Percentiles rank a stretch among this genome's conserved stretches.
These are phyloP conservation scores for Poecilia velifera DNA, from an alignment of 2,797 vertebrate genomes.

Conservation along the genomic window DNA sequence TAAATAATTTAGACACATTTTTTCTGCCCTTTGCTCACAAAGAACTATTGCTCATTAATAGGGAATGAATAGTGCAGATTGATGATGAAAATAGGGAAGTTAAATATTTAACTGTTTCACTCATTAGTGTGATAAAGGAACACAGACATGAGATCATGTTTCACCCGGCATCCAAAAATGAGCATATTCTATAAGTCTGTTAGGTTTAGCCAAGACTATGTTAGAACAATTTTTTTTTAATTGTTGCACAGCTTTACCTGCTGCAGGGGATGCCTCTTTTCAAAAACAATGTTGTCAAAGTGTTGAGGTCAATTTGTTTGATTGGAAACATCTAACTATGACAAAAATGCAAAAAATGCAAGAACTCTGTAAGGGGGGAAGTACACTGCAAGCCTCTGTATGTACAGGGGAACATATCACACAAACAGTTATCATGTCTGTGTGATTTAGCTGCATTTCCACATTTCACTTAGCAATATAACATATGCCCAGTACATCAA, in stretches of 20 bases:
- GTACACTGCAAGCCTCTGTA: neutral
- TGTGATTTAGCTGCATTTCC: neutral
- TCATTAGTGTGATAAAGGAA: constrained; percentile 21
- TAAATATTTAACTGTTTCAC: constrained; percentile 28
- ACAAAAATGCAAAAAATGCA: neutral
- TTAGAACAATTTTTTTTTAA: neutral
- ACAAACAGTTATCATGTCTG: neutral
- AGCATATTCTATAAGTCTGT: neutral
- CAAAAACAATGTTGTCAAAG: neutral
- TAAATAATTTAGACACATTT: constrained; percentile 70
- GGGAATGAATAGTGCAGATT: constrained; percentile 52
- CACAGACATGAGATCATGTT: neutral
- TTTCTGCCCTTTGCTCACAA: constrained; percentile 51
- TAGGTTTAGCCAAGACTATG: neutral
- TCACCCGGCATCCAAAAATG: constrained; percentile 8
- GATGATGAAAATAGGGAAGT: constrained; percentile 44
- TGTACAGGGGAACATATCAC: neutral
- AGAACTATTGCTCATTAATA: constrained; percentile 61
- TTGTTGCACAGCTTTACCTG: neutral
- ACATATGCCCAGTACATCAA: neutral
- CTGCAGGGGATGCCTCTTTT: neutral
- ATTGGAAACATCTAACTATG: neutral
- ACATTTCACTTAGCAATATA: neutral
- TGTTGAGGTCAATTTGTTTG: neutral
- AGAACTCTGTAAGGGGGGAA: neutral